Evolutionary conservation across 1,140 invertebrate species (phyloP).

Genomic region (Caenorhabditis remanei): DNA sequence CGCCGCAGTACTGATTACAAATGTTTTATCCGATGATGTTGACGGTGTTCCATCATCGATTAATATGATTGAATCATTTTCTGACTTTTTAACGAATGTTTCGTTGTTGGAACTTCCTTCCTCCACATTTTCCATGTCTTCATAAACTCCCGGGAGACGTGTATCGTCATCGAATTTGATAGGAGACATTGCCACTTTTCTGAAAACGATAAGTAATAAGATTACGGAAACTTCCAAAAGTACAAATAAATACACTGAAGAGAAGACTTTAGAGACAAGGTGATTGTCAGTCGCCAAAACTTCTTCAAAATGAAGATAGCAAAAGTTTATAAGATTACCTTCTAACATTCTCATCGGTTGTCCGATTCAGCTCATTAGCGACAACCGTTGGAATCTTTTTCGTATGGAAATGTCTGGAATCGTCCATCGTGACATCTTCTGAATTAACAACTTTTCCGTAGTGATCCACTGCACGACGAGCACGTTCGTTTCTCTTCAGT

Average conservation of each 20-base stretch:
- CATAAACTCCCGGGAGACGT: neutral
- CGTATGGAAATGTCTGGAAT: neutral
- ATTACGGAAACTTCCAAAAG: too few relatives aligned
- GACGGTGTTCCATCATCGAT: neutral
- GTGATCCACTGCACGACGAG: neutral
- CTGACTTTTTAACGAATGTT: neutral
- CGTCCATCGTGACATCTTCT: conserved; percentile 17
- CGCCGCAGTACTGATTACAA: neutral
- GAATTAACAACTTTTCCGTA: conserved; percentile 43
- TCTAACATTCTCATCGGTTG: conserved; percentile 16
- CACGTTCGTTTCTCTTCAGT: conserved; percentile 5
- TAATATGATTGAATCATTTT: neutral
- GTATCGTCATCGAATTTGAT: conserved; percentile 39
- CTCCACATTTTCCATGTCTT: conserved; percentile 30
- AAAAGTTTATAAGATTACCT: neutral
- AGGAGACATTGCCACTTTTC: conserved; percentile 23
- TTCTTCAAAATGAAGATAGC: too few relatives aligned
- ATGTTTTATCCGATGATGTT: neutral
- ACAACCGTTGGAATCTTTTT: too few relatives aligned
- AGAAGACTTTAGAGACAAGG: too few relatives aligned
- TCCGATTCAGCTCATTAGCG: neutral
- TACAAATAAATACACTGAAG: too few relatives aligned
- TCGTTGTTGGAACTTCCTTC: neutral
- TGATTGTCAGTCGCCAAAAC: too few relatives aligned
- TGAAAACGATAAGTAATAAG: neutral